These are phyloP conservation scores for Apis cerana DNA, from an alignment of 1,140 invertebrate species.

Conservation along the genomic window DNA sequence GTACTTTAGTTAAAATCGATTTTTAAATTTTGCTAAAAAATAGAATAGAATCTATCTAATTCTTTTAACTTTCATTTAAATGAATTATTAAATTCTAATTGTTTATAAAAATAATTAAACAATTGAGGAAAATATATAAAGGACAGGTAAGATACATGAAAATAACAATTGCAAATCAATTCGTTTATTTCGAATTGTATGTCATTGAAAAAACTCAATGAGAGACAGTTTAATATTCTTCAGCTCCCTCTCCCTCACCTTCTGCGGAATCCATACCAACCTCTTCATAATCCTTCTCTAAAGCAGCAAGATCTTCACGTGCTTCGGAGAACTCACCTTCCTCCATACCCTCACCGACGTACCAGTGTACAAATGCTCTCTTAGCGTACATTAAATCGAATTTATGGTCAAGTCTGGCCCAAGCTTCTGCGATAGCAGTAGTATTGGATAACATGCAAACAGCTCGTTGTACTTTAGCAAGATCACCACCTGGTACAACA, in stretches of 20 bases:
- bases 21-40: neutral
- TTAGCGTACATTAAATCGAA: slow-evolving; percentile 61
- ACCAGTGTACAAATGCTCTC: slow-evolving; percentile 82
- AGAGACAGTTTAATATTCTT: slow-evolving; percentile 49
- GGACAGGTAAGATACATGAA: slow-evolving; percentile 9
- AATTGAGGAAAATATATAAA: neutral
- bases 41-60: neutral
- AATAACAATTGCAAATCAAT: slow-evolving; percentile 31
- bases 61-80: neutral
- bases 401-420: slow-evolving; percentile 55
- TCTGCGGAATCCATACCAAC: slow-evolving; percentile 60
- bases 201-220: slow-evolving; percentile 19
- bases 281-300: slow-evolving; percentile 58
- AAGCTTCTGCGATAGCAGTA: slow-evolving; percentile 74
- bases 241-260: slow-evolving; percentile 54
- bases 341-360: slow-evolving; percentile 79
- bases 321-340: slow-evolving; percentile 69
- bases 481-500: slow-evolving; percentile 84
- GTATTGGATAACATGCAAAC: slow-evolving; percentile 87
- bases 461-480: slow-evolving; percentile 84
- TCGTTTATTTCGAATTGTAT: slow-evolving; percentile 40
- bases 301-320: slow-evolving; percentile 68
- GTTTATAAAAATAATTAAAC: neutral
- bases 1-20: neutral
- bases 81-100: neutral